Conservation (phyloP, 2,113 vertebrate species). For the Perca fluviatilis region DNA sequence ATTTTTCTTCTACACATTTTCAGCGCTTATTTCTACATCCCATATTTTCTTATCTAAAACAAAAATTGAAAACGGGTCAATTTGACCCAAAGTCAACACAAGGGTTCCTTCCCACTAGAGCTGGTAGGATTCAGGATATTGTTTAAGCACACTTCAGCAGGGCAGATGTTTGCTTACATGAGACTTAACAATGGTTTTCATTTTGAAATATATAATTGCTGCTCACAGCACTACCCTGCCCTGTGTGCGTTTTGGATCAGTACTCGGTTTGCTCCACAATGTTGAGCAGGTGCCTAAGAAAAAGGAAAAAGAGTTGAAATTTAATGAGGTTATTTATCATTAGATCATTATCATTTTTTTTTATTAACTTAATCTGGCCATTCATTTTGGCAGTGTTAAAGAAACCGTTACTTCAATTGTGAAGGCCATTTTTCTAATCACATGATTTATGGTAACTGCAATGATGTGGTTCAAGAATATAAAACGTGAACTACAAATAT, state of each 20-base stretch:
- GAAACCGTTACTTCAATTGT: constrained; percentile 7
- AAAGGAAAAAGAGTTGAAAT: not conserved
- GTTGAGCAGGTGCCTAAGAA: not conserved
- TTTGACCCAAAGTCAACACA: too few species aligned
- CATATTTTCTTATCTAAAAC: too few species aligned
- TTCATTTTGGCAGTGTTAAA: constrained; percentile 1
- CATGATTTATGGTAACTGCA: not conserved
- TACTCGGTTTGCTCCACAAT: not conserved
- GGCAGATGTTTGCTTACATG: not conserved
- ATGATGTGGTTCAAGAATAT: constrained; percentile 18
- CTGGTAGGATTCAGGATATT: constrained; percentile 10
- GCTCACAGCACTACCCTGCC: not conserved
- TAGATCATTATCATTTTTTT: constrained; percentile 24
- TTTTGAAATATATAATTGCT: not conserved
- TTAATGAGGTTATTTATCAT: constrained; percentile 18
- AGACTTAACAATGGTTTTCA: constrained; percentile 4
- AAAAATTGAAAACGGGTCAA: too few species aligned
- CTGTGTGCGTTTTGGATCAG: not conserved
- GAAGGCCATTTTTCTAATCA: constrained; percentile 21
- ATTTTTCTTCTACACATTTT: too few species aligned
- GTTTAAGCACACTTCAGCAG: not conserved
- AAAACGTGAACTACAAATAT: constrained; percentile 34
- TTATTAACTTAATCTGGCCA: not conserved
- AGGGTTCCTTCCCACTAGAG: not conserved
- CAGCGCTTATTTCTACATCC: too few species aligned